phyloP scores from a whole-genome alignment of 2,113 vertebrate species.

The Ctenomys sociabilis region DNA sequence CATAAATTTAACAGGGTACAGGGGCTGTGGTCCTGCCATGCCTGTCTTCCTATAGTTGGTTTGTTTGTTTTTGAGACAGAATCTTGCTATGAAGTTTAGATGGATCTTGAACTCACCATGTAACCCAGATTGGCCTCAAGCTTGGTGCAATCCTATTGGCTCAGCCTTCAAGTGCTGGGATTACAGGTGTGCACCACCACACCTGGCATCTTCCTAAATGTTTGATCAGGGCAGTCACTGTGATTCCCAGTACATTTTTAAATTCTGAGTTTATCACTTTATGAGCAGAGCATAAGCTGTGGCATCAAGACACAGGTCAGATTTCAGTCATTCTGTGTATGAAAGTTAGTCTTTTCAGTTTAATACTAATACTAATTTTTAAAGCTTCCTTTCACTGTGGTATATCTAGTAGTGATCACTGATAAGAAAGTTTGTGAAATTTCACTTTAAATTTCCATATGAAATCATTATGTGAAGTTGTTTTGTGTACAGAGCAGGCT shows the following conservation, averaged over 20 bases:
- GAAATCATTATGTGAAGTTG: neutral
- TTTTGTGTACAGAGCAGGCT: neutral
- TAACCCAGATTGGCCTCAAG: neutral
- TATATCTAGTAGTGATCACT: neutral
- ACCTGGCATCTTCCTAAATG: neutral
- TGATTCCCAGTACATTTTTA: neutral
- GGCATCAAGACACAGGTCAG: neutral
- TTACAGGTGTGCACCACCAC: neutral
- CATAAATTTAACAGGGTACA: neutral
- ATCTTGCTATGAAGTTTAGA: neutral
- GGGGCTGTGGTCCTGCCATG: neutral
- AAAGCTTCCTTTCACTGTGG: conserved; percentile 15
- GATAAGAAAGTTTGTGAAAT: neutral
- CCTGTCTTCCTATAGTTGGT: neutral
- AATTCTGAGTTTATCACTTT: neutral
- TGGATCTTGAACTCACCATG: neutral
- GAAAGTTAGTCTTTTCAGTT: conserved; percentile 13
- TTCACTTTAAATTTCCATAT: neutral
- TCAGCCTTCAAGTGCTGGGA: neutral
- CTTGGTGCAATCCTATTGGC: neutral
- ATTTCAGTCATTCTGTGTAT: neutral
- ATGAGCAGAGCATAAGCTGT: neutral
- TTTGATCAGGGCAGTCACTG: neutral
- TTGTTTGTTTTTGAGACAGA: neutral
- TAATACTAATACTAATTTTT: neutral